Base-by-base conservation (phyloP, 2,797 vertebrate species). In the Lates japonicus region DNA sequence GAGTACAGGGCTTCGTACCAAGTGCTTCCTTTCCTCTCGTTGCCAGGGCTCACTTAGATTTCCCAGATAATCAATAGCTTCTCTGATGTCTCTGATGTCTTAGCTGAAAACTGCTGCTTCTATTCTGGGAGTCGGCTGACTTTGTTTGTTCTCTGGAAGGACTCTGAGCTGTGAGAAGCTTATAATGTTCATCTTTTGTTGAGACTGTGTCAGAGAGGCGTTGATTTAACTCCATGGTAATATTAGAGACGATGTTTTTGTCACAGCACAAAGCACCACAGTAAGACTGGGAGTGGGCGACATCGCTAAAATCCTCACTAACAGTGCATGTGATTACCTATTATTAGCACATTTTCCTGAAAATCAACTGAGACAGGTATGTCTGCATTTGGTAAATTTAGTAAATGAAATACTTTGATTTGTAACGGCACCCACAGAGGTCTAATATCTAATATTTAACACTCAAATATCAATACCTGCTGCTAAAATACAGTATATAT, bases 31-130 rank as follows among this genome's bases (percentile, higher is more conserved):
- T 65, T 74, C 69, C 80, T 49, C 70, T 52, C 1, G 11, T 20
- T 76, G 64, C 87, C 86, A 80, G 51, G 55, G 20, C 64, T 78
- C 86, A 76, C 82, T 89, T 31, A 88, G 78, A 86, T 25, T 76
- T 81, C 76, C 61, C 64, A 75, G 68, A 90, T 88, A 84, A 93
- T 91, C 92, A 75, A 92, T 90, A 65, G 33, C 66, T 70, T 1
- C 76, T 78, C 37, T 65, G 64, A 82, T 75, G 70, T 1, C 76
- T 78, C 35, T 64, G 63, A 82, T 76, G 70, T 76, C 85, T 82
- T 16, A 19, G 65, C 74, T 81, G 73, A 69, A 70, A 58, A 46
- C 73, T 35, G 77, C 58, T 49, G 83, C 74, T 83, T 75, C 88
- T 88, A 83, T 90, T 90, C 85, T 81, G 60, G 72, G 74, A 82